Evolutionary conservation across 2,113 vertebrate genomes (phyloP), one percentile per base, ranked within the genome.

Genomic region (Oplegnathus fasciatus): DNA sequence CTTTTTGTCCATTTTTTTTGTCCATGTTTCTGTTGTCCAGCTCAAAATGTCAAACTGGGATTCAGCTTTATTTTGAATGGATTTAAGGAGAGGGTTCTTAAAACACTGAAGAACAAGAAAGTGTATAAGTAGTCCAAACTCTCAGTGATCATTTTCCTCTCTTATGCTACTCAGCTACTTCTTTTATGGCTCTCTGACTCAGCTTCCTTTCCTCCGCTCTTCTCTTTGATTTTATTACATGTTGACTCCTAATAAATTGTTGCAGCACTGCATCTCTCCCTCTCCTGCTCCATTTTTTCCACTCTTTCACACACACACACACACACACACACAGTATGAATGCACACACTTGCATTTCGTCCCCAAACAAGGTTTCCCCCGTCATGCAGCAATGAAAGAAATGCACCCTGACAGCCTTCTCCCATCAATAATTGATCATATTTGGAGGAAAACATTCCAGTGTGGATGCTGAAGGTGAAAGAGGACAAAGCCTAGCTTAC

Each of bases 391-490:
- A 26, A 20, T 75, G 70, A 80, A 50, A 75, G 69, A 86, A 80
- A 91, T 78, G 55, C 42, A 40, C 66, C 65, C 70, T 80, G 89
- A 86, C 91, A 86, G 73, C 57, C 42, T 80, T 82, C 44, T 34
- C 15, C 75, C 84, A 88, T 93, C 75, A 91, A 91, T 93, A 91
- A 92, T 89, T 91, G 76, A 93, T 87, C 75, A 77, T 78, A 86
- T 90, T 90, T 87, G 55, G 78, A 88, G 40, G 42, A 76, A 91
- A 87, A 88, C 76, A 84, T 67, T 75, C 58, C 3, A 11, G 74
- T 58, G 24, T 30, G 62, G 54, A 58, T 64, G 70, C 46, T 87
- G 88, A 91, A 89, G 90, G 89, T 91, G 79, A 91, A 72, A 86
- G 81, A 75, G 80, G 92, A 92, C 86, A 82, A 88, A 91, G 83